Evolutionary conservation across 2,888 invertebrate genomes (phyloP).

Genomic region (Erebia aethiops): DNA sequence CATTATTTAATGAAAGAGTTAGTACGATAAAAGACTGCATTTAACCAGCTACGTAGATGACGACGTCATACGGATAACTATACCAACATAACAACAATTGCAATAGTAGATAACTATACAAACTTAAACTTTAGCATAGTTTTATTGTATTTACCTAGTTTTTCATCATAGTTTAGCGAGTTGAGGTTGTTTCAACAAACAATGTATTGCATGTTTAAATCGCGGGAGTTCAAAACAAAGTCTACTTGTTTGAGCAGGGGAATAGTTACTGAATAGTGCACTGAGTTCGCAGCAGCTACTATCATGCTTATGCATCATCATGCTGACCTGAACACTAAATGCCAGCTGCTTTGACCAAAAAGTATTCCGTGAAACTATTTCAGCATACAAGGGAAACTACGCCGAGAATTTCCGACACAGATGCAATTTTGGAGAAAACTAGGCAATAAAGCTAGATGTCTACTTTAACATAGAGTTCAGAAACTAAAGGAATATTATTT

Average conservation of each 20-base stretch:
- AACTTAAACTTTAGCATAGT: too few species aligned
- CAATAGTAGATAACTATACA: too few species aligned
- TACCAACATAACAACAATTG: too few species aligned
- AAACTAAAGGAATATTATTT: too few species aligned
- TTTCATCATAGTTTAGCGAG: constrained; percentile 8
- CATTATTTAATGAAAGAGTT: too few species aligned
- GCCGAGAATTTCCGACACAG: background rate
- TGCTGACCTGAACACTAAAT: constrained; percentile 23
- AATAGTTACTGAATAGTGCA: constrained; percentile 25
- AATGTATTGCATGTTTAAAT: constrained; percentile 28
- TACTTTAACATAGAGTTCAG: too few species aligned
- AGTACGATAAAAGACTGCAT: too few species aligned
- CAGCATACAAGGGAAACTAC: constrained; percentile 10
- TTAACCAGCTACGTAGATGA: too few species aligned
- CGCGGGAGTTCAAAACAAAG: constrained; percentile 45
- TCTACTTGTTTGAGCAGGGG: constrained; percentile 23
- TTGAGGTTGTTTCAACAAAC: constrained; percentile 3
- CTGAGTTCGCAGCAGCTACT: constrained; percentile 23
- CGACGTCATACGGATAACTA: too few species aligned
- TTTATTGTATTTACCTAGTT: background rate
- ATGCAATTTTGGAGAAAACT: constrained; percentile 1
- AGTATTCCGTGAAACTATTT: constrained; percentile 19
- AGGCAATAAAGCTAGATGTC: background rate
- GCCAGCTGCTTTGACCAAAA: constrained; percentile 23
- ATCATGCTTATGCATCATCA: constrained; percentile 13